Base-by-base conservation (phyloP, 2,888 invertebrate species). In the Thyatira batis region DNA sequence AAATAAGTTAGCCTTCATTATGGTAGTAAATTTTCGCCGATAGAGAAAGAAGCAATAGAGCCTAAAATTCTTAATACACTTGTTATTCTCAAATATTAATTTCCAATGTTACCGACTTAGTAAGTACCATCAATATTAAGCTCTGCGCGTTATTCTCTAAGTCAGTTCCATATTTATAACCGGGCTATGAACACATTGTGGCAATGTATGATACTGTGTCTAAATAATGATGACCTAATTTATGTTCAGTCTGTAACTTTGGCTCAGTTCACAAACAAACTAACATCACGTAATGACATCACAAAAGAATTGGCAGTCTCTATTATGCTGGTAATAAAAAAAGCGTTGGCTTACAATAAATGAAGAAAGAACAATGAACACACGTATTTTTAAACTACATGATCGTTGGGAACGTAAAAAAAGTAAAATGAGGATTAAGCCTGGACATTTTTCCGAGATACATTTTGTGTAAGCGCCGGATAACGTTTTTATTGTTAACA, bases 401-500 rank as follows among this genome's bases (percentile, higher is more conserved):
- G 60, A 58, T 53, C 58, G 48, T 55, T 58, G 57, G 45, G 60
- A 68, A 72, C 60, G 59, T 67, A 77, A 79, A 78, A 76, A 68
- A 65, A 76, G 62, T 65, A 80, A 78, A 78, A 77, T 63, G 52
- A 57, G 57, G 53, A 67, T 62, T 65, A 54, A 72, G 70, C 57
- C 73, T 73, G 76, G 73, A 83, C 74, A 75, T 82, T 86, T 84
- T 80, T 74, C 75, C 75, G 82, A 82, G 87, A 84, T 84, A 84
- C 84, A 87, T 87, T 90, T 85, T 84, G 85, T 88, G 78, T 83
- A 81, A 84, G 78, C 83, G 80, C 80, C 79, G 86, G 87, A 88
- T 90, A 89, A 87, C 80, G 86, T 90, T 91, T 92, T 91, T 92
- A 92, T 92, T 91, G 92, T 91, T 91, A 92, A 91, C 91, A 90